Percentiles rank a stretch among this genome's conserved stretches.
Evolutionary conservation across 2,797 vertebrate genomes (phyloP).

Genomic region (Tragopan temminckii): DNA sequence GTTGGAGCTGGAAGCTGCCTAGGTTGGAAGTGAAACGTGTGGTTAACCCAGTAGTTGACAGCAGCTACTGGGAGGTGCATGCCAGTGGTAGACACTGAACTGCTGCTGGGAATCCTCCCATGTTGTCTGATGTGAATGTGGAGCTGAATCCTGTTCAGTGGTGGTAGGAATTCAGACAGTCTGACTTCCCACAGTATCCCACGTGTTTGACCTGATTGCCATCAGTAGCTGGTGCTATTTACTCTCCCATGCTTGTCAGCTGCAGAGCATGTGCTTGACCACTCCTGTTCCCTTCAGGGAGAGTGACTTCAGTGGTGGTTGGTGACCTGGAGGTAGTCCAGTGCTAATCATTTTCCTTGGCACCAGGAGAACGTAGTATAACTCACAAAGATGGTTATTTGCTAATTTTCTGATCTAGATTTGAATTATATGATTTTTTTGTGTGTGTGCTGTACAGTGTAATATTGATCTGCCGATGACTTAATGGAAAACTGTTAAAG

Average conservation of each 20-base stretch:
- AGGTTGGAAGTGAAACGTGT: background rate
- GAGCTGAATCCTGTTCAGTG: background rate
- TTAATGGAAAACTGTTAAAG: background rate
- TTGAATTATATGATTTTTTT: background rate
- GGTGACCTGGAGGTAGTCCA: background rate
- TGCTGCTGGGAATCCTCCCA: background rate
- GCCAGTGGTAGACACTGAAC: fast-evolving
- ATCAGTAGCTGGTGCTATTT: background rate
- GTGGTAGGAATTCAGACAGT: background rate
- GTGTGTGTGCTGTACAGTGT: background rate
- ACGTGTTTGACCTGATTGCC: background rate
- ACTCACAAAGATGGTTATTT: background rate
- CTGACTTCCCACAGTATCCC: background rate
- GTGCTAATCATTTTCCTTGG: background rate
- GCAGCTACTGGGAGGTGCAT: background rate
- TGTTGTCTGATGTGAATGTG: fast-evolving
- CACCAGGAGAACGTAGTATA: background rate
- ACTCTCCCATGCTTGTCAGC: background rate
- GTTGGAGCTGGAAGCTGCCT: background rate
- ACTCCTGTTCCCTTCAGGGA: background rate
- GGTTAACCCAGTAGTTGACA: background rate
- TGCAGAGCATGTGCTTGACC: background rate
- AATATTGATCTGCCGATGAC: background rate
- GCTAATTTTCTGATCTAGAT: background rate
- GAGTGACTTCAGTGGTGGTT: fast-evolving